These are phyloP conservation scores for Periplaneta americana DNA, from an alignment of 1,140 invertebrate species.

Conservation along the genomic window DNA sequence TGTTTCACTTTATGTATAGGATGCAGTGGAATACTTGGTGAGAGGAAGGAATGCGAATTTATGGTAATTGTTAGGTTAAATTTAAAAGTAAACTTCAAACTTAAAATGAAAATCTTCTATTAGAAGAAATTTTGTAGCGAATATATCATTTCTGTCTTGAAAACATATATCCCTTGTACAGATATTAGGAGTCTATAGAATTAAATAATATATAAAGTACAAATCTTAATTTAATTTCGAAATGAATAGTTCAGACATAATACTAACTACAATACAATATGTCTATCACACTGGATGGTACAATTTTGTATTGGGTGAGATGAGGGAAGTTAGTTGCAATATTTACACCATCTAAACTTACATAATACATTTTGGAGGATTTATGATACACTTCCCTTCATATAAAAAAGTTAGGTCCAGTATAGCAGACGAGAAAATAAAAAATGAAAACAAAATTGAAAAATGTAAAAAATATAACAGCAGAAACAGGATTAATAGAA, in stretches of 20 bases:
- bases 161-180: not conserved
- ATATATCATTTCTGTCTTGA: not conserved
- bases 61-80: constrained; percentile 26
- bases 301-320: not conserved
- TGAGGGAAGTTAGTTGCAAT: not conserved
- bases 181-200: not conserved
- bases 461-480: not conserved
- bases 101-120: not conserved
- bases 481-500: not conserved
- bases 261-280: not conserved
- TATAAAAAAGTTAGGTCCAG: not conserved
- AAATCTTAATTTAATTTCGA: not conserved
- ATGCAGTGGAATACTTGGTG: not conserved
- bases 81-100: not conserved
- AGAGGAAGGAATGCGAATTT: no score
- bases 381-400: not conserved
- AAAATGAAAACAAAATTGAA: not conserved
- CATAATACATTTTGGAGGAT: not conserved
- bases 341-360: not conserved
- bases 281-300: not conserved
- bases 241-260: not conserved
- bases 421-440: not conserved
- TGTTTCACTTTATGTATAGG: not conserved
- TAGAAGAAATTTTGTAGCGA: not conserved
- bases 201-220: not conserved